phyloP scores from a whole-genome alignment of 2,888 invertebrate genomes.

The Apantesis nais region DNA sequence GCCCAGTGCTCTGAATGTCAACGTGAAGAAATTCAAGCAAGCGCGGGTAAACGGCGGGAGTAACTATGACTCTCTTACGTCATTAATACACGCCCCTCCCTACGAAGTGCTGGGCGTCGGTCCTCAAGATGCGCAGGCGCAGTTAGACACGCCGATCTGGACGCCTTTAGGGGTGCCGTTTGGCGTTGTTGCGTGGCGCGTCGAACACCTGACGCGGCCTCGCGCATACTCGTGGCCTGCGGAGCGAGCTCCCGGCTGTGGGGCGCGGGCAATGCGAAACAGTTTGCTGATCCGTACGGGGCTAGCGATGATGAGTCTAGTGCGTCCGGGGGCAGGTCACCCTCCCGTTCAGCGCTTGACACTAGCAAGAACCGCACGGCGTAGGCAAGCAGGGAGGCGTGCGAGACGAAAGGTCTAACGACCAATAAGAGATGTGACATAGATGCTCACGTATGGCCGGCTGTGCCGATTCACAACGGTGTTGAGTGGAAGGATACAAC shows the following conservation, averaged over 20 bases:
- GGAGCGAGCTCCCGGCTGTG: no score
- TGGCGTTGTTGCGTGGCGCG: no score
- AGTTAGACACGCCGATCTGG: no score
- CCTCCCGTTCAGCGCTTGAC: background rate
- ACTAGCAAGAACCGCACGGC: background rate
- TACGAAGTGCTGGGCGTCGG: no score
- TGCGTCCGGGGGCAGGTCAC: background rate
- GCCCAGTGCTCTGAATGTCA: constrained; percentile 58
- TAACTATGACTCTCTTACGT: background rate
- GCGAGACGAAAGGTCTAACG: background rate
- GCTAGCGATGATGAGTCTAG: background rate
- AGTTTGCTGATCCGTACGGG: background rate
- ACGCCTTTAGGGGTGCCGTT: no score
- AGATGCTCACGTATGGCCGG: background rate
- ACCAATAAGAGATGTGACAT: background rate
- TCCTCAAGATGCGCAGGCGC: no score
- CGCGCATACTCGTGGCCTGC: no score
- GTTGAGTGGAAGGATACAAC: background rate
- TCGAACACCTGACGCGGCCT: no score
- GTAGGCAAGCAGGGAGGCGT: background rate
- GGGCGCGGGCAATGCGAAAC: background rate
- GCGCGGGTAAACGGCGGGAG: constrained; percentile 3
- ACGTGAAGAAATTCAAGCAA: constrained; percentile 3
- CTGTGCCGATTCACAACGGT: background rate
- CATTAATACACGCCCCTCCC: no score